Evolutionary conservation across 2,113 vertebrate species (phyloP).

Genomic region (Narcine bancroftii): DNA sequence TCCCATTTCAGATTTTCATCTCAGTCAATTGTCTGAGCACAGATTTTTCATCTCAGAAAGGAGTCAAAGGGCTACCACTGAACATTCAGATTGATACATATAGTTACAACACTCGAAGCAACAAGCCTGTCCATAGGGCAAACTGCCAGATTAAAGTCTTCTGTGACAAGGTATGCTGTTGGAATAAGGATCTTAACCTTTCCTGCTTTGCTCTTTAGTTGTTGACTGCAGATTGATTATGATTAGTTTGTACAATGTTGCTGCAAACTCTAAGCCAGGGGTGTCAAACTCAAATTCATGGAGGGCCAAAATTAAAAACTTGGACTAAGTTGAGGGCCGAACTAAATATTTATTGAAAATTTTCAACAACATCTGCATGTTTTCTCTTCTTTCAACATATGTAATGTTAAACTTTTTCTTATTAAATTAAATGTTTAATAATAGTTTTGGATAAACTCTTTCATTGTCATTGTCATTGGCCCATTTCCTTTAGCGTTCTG

Average conservation of each 20-base stretch:
- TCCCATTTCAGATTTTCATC: constrained; percentile 79
- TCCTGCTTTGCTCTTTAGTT: neutral
- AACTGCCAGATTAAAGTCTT: constrained; percentile 98
- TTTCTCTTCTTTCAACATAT: too few species aligned
- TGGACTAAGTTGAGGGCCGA: too few species aligned
- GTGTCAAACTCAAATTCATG: too few species aligned
- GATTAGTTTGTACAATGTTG: neutral
- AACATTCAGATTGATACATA: constrained; percentile 97
- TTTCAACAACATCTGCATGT: too few species aligned
- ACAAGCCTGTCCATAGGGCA: constrained; percentile 92
- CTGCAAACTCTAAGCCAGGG: too few species aligned
- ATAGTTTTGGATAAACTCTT: too few species aligned
- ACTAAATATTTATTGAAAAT: too few species aligned
- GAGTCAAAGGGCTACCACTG: constrained; percentile 89
- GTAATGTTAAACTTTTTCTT: too few species aligned
- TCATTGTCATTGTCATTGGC: too few species aligned
- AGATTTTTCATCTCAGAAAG: constrained; percentile 97
- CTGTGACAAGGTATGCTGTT: constrained; percentile 77
- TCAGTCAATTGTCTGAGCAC: constrained; percentile 98
- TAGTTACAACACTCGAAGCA: constrained; percentile 97
- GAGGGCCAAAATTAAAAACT: too few species aligned
- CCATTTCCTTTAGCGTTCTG: too few species aligned
- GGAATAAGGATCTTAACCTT: neutral
- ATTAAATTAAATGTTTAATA: too few species aligned
- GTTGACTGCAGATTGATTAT: neutral